Evolutionary conservation across 2,113 vertebrate genomes (phyloP).

Genomic region (Macaca nemestrina): DNA sequence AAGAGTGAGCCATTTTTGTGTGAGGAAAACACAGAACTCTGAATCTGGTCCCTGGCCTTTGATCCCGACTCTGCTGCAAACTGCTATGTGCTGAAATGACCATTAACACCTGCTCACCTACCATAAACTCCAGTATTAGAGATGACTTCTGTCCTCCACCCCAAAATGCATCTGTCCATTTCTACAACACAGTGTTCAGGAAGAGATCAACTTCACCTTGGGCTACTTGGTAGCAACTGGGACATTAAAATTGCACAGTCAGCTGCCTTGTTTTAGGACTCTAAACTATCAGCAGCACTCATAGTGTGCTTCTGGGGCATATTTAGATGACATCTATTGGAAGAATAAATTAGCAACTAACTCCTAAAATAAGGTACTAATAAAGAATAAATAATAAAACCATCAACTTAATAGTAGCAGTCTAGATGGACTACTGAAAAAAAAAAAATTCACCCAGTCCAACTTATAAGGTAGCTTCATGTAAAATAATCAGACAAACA

Average conservation of each 20-base stretch:
- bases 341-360: neutral
- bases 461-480: neutral
- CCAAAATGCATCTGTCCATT: neutral
- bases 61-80: neutral
- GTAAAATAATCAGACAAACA: neutral
- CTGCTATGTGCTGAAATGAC: accelerated
- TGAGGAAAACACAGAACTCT: neutral
- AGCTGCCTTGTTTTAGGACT: neutral
- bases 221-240: neutral
- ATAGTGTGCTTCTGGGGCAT: neutral
- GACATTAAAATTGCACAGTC: neutral
- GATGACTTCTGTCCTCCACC: neutral
- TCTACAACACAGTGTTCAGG: neutral
- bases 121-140: no score
- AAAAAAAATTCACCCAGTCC: neutral
- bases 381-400: neutral
- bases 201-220: neutral
- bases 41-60: neutral
- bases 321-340: neutral
- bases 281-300: neutral
- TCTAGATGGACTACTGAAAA: neutral
- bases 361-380: neutral
- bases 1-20: neutral
- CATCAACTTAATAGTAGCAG: neutral
- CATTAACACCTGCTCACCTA: neutral